phyloP scores from a whole-genome alignment of 1,140 invertebrate species.

The Drosophila pandora region DNA sequence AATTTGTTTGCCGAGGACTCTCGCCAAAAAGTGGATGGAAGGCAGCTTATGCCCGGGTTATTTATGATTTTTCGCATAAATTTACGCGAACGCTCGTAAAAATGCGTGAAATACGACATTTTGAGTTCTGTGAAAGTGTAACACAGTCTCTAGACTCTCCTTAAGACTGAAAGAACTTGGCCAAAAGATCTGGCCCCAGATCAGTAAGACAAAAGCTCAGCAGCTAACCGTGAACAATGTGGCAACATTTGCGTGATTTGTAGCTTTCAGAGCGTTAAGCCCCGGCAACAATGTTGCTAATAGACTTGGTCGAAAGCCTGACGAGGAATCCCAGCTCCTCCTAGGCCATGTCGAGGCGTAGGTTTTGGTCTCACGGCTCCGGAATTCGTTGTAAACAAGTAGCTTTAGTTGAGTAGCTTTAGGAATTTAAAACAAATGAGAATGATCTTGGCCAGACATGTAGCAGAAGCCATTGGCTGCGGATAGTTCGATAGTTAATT shows the following conservation, averaged over 20 bases:
- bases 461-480: too few relatives aligned
- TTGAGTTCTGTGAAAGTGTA: constrained; percentile 82
- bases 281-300: constrained; percentile 76
- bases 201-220: constrained; percentile 44
- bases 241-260: constrained; percentile 72
- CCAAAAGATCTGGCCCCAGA: constrained; percentile 8
- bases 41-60: constrained; percentile 46
- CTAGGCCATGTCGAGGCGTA: constrained; percentile 8
- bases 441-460: neutral
- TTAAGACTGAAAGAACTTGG: constrained; percentile 11
- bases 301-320: constrained; percentile 48
- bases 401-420: neutral
- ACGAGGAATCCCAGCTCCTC: constrained; percentile 25
- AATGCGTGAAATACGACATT: constrained; percentile 79
- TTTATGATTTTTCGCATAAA: constrained; percentile 81
- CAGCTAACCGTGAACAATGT: constrained; percentile 69
- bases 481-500: neutral
- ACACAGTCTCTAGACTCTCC: constrained; percentile 15
- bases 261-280: constrained; percentile 64
- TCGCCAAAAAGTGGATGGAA: neutral
- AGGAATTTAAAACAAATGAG: neutral
- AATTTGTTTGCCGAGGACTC: constrained; percentile 15
- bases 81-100: constrained; percentile 81
- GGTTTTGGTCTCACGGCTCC: constrained; percentile 15
- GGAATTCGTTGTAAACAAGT: constrained; percentile 30